These are phyloP conservation scores for Calcarius lapponicus DNA, from an alignment of 2,797 vertebrate species.

Conservation along the genomic window DNA sequence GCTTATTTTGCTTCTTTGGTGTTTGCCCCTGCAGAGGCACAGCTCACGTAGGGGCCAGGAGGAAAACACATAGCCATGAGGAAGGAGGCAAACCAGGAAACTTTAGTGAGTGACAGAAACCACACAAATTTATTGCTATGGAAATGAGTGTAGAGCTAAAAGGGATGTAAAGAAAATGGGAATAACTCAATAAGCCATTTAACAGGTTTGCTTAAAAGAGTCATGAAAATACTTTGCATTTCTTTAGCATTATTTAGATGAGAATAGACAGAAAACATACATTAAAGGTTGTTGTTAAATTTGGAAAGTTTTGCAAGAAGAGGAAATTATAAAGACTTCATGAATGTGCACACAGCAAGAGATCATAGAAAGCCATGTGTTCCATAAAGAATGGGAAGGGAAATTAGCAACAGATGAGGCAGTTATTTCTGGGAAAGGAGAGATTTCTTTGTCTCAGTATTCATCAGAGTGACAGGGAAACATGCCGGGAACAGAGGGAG, in stretches of 20 bases:
- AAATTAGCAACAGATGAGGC: conserved; percentile 30
- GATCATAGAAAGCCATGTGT: neutral
- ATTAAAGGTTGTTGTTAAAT: neutral
- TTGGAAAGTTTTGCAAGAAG: neutral
- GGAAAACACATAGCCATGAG: neutral
- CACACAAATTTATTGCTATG: neutral
- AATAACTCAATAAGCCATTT: neutral
- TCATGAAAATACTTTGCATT: neutral
- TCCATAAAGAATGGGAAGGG: neutral
- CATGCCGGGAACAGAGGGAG: neutral
- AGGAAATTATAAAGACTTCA: neutral
- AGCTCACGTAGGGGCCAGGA: neutral
- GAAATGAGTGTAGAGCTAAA: neutral
- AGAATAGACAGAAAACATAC: neutral
- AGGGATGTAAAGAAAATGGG: neutral
- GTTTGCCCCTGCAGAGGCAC: neutral
- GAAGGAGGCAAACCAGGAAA: neutral
- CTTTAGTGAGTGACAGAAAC: neutral
- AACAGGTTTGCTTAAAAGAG: neutral
- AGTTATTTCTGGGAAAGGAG: conserved; percentile 24
- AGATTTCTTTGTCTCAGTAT: conserved; percentile 35
- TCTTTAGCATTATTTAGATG: neutral
- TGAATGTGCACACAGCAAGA: neutral
- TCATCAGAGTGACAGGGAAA: conserved; percentile 14
- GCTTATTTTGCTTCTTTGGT: neutral